phyloP scores from a whole-genome alignment of 2,797 vertebrate genomes.

The Anguilla obscura region DNA sequence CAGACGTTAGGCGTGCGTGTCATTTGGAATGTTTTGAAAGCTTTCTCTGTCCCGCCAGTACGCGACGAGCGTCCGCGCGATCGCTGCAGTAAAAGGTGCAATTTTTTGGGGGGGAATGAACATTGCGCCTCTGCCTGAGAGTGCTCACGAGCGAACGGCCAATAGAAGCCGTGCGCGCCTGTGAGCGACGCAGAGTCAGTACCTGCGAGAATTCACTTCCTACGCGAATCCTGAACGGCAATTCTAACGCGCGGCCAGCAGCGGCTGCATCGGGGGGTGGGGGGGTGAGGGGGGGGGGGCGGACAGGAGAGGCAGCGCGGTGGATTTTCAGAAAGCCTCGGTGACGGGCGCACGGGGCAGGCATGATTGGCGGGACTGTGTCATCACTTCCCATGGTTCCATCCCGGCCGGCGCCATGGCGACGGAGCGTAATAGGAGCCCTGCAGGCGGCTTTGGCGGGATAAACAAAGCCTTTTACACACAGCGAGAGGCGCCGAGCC shows the following conservation, averaged over 20 bases:
- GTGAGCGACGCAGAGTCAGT: background rate
- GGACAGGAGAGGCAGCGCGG: too few relatives aligned
- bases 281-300: background rate
- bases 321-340: background rate
- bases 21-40: background rate
- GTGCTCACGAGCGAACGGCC: background rate
- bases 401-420: slow-evolving; percentile 25
- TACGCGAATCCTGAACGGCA: background rate
- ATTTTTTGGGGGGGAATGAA: background rate
- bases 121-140: background rate
- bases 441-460: slow-evolving; percentile 39
- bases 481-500: slow-evolving; percentile 43
- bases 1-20: background rate
- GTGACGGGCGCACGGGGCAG: background rate
- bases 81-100: background rate
- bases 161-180: slow-evolving; percentile 24
- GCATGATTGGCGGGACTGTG: background rate
- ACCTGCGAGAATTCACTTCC: background rate
- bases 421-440: slow-evolving; percentile 46
- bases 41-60: background rate
- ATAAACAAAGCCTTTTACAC: slow-evolving; percentile 47
- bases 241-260: background rate
- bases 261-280: background rate
- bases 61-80: background rate
- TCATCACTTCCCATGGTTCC: background rate